Evolutionary conservation across 2,888 invertebrate species (phyloP).

Genomic region (Lithophane socia): DNA sequence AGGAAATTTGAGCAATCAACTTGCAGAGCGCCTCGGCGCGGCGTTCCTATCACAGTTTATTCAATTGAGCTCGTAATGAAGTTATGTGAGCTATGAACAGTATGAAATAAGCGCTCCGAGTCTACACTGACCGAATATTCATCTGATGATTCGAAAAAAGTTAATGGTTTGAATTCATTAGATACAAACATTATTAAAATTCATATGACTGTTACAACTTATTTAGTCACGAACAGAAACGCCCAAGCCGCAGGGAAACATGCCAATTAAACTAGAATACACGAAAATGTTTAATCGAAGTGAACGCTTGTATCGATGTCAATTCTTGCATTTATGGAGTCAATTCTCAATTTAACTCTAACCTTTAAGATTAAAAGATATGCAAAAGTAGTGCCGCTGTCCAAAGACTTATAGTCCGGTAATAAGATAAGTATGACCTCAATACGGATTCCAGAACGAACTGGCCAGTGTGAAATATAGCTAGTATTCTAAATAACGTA

Average conservation of each 20-base stretch:
- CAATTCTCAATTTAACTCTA: conserved; percentile 66
- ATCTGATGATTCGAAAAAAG: conserved; percentile 61
- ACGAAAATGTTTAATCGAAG: conserved; percentile 31
- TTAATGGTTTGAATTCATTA: conserved; percentile 29
- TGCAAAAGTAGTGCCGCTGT: conserved; percentile 72
- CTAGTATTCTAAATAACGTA: conserved; percentile 80
- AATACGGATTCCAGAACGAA: conserved; percentile 77
- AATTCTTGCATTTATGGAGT: conserved; percentile 48
- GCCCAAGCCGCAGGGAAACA: conserved; percentile 24
- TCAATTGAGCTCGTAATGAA: conserved; percentile 90
- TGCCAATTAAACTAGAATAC: conserved; percentile 33
- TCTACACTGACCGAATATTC: conserved; percentile 74
- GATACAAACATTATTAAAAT: conserved; percentile 35
- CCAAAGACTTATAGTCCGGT: conserved; percentile 74
- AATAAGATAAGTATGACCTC: conserved; percentile 81
- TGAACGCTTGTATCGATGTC: conserved; percentile 42
- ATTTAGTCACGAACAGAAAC: conserved; percentile 35
- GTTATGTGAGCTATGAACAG: conserved; percentile 87
- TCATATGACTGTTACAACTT: conserved; percentile 37
- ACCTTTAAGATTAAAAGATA: conserved; percentile 71
- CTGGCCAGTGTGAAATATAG: conserved; percentile 78
- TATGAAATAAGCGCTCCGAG: conserved; percentile 78
- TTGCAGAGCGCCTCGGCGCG: conserved; percentile 88
- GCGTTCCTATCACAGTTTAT: conserved; percentile 90
- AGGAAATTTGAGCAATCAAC: conserved; percentile 91